A percentile compares a stretch with the other conserved stretches of the same genome.
These are phyloP conservation scores for Gasterosteus nipponicus DNA, from an alignment of 2,113 vertebrate species.

Conservation along the genomic window DNA sequence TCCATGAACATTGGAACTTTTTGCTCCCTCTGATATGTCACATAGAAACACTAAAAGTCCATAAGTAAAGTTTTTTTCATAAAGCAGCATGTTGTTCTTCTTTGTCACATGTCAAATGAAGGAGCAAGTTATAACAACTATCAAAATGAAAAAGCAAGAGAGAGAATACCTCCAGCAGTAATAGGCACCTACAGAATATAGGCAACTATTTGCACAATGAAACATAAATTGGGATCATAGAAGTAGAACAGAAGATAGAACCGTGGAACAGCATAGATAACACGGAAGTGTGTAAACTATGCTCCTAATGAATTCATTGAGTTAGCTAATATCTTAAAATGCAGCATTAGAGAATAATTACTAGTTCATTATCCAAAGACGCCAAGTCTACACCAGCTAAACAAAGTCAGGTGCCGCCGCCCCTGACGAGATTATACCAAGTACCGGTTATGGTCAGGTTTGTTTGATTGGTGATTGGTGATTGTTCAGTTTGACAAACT, in stretches of 20 bases:
- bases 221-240: background rate
- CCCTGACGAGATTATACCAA: background rate
- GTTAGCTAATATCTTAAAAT: background rate
- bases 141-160: background rate
- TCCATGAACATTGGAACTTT: background rate
- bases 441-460: background rate
- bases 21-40: background rate
- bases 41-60: background rate
- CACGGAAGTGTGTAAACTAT: background rate
- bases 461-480: no score
- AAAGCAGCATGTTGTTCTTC: background rate
- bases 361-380: background rate
- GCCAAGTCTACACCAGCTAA: background rate
- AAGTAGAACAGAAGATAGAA: no score
- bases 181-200: background rate
- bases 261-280: no score
- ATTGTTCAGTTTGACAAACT: background rate
- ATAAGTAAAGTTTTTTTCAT: background rate
- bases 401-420: background rate
- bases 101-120: background rate
- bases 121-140: background rate
- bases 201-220: background rate
- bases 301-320: background rate
- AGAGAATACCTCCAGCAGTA: background rate
- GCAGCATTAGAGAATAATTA: background rate